Conservation (phyloP, 2,888 invertebrate genomes). For the Cynaeus angustus region DNA sequence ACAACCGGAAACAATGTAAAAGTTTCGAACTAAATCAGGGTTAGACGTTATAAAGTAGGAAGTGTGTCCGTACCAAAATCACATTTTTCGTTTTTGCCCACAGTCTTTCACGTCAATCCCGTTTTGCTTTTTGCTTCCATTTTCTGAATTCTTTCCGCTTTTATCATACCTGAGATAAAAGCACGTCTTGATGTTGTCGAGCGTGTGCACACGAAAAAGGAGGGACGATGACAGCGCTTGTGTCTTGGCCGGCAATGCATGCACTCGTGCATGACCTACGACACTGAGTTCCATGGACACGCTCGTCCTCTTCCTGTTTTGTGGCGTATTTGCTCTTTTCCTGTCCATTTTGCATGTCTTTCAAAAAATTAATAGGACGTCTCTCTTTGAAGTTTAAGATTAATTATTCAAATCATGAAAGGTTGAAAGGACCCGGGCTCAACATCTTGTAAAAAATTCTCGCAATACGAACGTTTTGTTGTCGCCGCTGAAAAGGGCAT, state of each 20-base stretch:
- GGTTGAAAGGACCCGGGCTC: not conserved
- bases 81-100: not conserved
- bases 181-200: constrained; percentile 27
- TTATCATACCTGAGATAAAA: not conserved
- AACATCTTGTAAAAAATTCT: too few species aligned
- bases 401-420: not conserved
- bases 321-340: constrained; percentile 16
- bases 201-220: constrained; percentile 22
- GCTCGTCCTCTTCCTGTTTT: constrained; percentile 45
- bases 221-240: constrained; percentile 40
- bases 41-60: not conserved
- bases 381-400: not conserved
- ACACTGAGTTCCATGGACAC: constrained; percentile 52
- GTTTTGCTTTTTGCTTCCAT: not conserved
- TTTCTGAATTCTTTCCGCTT: not conserved
- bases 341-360: constrained; percentile 4
- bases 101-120: not conserved
- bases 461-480: not conserved
- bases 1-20: constrained; percentile 8
- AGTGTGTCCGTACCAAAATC: too few species aligned
- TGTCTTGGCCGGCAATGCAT: constrained; percentile 52
- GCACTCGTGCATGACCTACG: constrained; percentile 60
- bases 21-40: constrained; percentile 11
- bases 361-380: constrained; percentile 19
- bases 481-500: constrained; percentile 8